Base-by-base conservation (phyloP, 2,797 vertebrate species). In the Acanthurus tractus region DNA sequence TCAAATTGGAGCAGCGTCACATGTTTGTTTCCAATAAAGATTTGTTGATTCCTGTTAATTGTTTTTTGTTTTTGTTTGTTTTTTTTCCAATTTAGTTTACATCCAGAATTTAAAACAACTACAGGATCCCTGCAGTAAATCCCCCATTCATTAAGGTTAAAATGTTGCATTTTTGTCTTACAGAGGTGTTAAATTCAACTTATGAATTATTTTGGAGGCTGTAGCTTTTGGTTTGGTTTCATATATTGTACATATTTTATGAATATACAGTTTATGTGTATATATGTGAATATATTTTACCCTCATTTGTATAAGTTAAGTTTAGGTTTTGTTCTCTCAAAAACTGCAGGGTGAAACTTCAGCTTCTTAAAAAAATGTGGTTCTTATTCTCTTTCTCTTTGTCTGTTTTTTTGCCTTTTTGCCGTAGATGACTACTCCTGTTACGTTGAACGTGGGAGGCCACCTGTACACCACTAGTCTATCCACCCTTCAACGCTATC, bases 391-490 rank as follows among this genome's bases (percentile, higher is more conserved):
- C 18, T 66, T 49, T 3, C 38, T 40, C 38, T 9, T 9, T 55
- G 61, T 34, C 29, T 40, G 38, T 9, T 54, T 65, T 40, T 17
- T 45, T 62, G 63, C 11, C 38, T 71, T 68, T 70, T 52, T 54
- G 58, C 11, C 40, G 2, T 89, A 99, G 98, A 97, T 98, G 98
- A 97, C 95, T 93, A 95, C 96, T 92, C 98, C 98, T 93, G 95
- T 99, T 93, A 99, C 98, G 50, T 95, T 99, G 90, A 99, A 99
- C 84, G 97, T 99, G 82, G 98, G 98, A 87, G 98, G 98, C 91
- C 96, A 97, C 92, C 92, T 99, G 80, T 99, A 99, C 66, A 99
- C 98, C 63, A 99, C 98, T 70, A 99, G 98, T 53, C 93, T 99
- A 53, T 97, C 98, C 69, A 99, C 98, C 9, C 91, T 99, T 76